Evolutionary conservation across 2,113 vertebrate genomes (phyloP).

Genomic region (Shinisaurus crocodilurus): DNA sequence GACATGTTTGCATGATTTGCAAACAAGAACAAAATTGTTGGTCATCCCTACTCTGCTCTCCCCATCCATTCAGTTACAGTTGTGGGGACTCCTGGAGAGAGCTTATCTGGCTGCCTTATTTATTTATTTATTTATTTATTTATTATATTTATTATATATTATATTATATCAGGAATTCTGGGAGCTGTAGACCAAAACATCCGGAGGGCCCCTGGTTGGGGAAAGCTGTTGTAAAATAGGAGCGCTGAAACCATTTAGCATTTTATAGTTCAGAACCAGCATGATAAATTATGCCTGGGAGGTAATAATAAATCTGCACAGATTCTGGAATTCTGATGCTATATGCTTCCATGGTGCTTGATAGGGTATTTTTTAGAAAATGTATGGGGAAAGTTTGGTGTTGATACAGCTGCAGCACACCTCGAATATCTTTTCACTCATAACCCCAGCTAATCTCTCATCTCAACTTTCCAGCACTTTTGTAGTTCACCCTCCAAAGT

Average conservation of each 20-base stretch:
- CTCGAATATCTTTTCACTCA: neutral
- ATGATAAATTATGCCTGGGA: neutral
- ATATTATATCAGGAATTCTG: no score
- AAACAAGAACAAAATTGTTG: no score
- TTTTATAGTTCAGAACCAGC: neutral
- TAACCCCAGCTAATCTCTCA: neutral
- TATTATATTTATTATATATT: no score
- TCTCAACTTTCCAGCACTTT: neutral
- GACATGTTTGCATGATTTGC: no score
- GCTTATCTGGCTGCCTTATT: neutral
- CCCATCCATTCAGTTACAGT: no score
- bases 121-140: no score
- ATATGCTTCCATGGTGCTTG: neutral
- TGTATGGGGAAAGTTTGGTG: neutral
- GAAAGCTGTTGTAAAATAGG: no score
- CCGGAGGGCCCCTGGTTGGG: no score
- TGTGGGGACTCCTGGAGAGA: no score
- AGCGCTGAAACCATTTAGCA: neutral
- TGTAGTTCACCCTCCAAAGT: neutral
- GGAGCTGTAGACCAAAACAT: no score
- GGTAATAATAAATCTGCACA: neutral
- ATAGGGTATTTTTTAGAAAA: constrained; percentile 4
- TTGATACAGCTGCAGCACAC: neutral
- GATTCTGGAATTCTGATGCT: neutral
- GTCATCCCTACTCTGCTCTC: no score